Evolutionary conservation across 2,797 vertebrate species (phyloP), one percentile per base, ranked within the genome.

Genomic region (Jordanella pulchra): DNA sequence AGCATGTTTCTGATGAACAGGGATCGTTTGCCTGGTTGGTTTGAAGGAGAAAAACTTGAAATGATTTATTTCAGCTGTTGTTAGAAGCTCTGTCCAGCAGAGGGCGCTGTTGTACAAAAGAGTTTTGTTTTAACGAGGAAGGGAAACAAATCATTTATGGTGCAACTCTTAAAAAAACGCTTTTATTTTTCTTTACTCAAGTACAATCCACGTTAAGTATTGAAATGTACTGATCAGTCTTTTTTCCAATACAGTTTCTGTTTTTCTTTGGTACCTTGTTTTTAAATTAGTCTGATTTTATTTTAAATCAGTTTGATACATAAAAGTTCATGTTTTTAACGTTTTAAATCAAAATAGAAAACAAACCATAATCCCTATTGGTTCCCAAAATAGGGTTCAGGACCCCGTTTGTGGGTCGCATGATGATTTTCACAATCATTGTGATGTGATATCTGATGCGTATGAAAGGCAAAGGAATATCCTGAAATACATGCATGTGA

Each of bases 41-140:
- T 28, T 3, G 67, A 53, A 27, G 21, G 7, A 42, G 18, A 13
- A 66, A 51, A 21, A 21, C 28, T 65, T 44, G 3, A 27, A 7
- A 30, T 18, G 6, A 13, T 48, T 47, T 15, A 25, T 48, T 27
- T 50, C 10, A 53, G 32, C 15, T 27, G 39, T 15, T 7, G 6
- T 54, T 65, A 44, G 25, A 21, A 6, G 1, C 0, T 80, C 48
- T 69, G 67, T 72, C 82, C 88, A 86, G 76, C 11, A 90, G 88
- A 73, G 84, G 83, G 2, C 76, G 3, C 54, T 25, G 30, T 84
- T 63, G 0, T 18, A 12, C 11, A 0, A 13, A 48, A 48, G 42
- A 28, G 11, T 6, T 65, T 15, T 2, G 17, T 44, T 45, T 65
- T 58, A 44, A 47, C 30, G 9, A 65, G 17, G 44, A 17, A 7